A percentile compares a stretch with the other conserved stretches of the same genome.
phyloP scores from a whole-genome alignment of 2,797 vertebrate genomes.

The Myotis vivesi region DNA sequence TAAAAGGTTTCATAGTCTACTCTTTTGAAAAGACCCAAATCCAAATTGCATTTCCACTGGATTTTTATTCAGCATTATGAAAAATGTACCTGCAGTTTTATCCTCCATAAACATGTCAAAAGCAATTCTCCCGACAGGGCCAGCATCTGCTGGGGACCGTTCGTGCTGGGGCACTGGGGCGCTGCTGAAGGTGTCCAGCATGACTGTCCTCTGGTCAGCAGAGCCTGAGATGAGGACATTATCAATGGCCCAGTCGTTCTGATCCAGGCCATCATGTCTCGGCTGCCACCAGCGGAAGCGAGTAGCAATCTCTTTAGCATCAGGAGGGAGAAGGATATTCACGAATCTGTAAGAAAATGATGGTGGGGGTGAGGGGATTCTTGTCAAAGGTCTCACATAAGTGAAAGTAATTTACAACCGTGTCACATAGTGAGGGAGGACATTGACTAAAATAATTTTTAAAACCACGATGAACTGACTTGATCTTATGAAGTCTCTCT shows the following conservation, averaged over 20 bases:
- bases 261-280: constrained; percentile 94
- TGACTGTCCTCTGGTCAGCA: constrained; percentile 91
- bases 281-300: constrained; percentile 99
- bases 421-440: not conserved
- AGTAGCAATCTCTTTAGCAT: constrained; percentile 91
- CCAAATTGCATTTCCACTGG: not conserved
- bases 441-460: not conserved
- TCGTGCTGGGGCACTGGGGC: constrained; percentile 93
- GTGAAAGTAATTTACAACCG: not conserved
- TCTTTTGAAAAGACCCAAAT: not conserved
- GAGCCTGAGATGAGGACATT: constrained; percentile 96
- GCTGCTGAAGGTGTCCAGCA: constrained; percentile 96
- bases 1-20: not conserved
- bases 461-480: not conserved
- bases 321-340: constrained; percentile 95
- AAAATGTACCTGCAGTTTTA: constrained; percentile 82
- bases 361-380: not conserved
- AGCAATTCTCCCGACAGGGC: constrained; percentile 87
- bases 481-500: not conserved
- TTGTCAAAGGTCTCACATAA: not conserved
- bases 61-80: not conserved
- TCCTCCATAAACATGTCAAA: constrained; percentile 89
- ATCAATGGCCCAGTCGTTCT: constrained; percentile 97
- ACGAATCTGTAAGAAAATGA: constrained; percentile 89
- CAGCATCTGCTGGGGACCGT: constrained; percentile 90